phyloP scores from a whole-genome alignment of 2,113 vertebrate species.

The Nanger granti region DNA sequence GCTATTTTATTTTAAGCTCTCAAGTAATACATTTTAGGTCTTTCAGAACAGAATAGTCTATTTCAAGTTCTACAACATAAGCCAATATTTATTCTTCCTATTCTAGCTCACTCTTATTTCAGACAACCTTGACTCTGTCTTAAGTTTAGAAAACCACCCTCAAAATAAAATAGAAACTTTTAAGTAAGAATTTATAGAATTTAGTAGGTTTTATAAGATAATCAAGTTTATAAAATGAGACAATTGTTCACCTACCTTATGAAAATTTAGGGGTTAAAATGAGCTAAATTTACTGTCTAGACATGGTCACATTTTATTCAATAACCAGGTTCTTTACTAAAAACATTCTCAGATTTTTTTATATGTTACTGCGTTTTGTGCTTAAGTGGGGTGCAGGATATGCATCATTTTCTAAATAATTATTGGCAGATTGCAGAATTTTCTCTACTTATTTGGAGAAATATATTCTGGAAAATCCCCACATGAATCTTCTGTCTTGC shows the following conservation, averaged over 20 bases:
- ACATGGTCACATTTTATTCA: neutral
- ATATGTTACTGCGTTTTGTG: neutral
- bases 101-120: neutral
- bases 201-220: neutral
- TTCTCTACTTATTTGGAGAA: neutral
- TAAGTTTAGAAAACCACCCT: neutral
- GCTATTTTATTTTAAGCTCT: neutral
- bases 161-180: neutral
- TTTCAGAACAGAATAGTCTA: neutral
- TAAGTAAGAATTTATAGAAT: neutral
- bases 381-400: rapidly evolving
- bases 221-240: neutral
- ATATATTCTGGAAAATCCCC: neutral
- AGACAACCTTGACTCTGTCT: neutral
- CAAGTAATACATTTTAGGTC: neutral
- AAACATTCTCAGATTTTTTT: neutral
- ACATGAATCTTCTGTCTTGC: neutral
- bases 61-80: neutral
- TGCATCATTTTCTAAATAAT: neutral
- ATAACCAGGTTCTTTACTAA: neutral
- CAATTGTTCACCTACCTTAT: neutral
- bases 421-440: neutral
- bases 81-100: neutral
- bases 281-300: neutral
- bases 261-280: neutral